phyloP scores from a whole-genome alignment of 2,888 invertebrate species.

The Agrotis puta region DNA sequence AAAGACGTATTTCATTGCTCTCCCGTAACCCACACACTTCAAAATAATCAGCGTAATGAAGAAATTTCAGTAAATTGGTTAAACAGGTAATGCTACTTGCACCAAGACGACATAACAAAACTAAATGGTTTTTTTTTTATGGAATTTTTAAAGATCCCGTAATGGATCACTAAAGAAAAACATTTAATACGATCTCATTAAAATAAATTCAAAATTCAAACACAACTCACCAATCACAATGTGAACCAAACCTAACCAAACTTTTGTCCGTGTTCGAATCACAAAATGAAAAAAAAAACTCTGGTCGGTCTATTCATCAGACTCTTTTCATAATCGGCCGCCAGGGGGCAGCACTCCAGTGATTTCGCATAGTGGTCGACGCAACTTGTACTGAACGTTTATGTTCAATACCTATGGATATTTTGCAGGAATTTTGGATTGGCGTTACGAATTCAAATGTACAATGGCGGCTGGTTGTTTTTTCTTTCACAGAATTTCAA shows the following conservation, averaged over 20 bases:
- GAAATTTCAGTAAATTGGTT: too few relatives aligned
- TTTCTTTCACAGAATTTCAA: not conserved
- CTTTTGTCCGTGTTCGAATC: conserved; percentile 51
- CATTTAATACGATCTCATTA: not conserved
- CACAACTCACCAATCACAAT: conserved; percentile 19
- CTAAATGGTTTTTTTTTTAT: too few relatives aligned
- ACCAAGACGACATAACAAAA: too few relatives aligned
- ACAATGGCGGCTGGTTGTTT: conserved; percentile 5
- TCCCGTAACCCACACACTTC: too few relatives aligned
- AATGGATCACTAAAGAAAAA: not conserved
- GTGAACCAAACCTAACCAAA: conserved; percentile 53
- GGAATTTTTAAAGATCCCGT: too few relatives aligned
- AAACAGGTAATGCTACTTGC: too few relatives aligned
- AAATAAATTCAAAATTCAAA: conserved; percentile 21
- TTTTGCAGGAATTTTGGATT: conserved; percentile 38
- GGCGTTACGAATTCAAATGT: conserved; percentile 18
- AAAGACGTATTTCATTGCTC: too few relatives aligned
- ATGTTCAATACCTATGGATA: conserved; percentile 46
- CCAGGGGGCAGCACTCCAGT: conserved; percentile 62
- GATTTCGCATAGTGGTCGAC: conserved; percentile 64
- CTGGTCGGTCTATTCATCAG: conserved; percentile 67
- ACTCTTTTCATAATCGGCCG: conserved; percentile 74
- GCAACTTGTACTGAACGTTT: conserved; percentile 49
- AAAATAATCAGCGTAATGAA: too few relatives aligned
- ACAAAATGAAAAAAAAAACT: conserved; percentile 63